A percentile compares a stretch with the other conserved stretches of the same genome.
phyloP scores from a whole-genome alignment of 2,113 vertebrate species.

The Pluvialis apricaria region DNA sequence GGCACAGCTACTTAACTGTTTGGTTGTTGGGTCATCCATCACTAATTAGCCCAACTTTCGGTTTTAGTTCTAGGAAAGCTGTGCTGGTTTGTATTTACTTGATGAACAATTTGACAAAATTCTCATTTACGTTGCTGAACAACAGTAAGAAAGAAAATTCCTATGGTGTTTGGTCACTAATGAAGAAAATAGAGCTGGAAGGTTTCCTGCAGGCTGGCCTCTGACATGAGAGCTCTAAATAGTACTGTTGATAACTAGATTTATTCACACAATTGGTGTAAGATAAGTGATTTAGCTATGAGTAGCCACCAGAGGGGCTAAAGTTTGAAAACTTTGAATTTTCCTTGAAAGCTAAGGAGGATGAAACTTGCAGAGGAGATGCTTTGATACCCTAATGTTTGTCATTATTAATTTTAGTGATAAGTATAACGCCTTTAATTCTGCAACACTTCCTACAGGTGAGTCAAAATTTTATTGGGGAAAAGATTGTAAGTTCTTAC shows the following conservation, averaged over 20 bases:
- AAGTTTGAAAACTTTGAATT: not conserved
- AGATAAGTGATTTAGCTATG: not conserved
- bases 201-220: not conserved
- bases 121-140: not conserved
- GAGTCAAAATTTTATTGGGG: not conserved
- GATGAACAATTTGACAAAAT: not conserved
- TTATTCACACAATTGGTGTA: not conserved
- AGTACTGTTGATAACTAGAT: not conserved
- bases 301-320: too few species aligned
- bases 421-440: not conserved
- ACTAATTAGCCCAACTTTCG: not conserved
- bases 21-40: not conserved
- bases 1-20: not conserved
- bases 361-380: not conserved
- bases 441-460: not conserved
- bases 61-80: not conserved
- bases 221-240: not conserved
- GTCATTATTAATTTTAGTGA: not conserved
- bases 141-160: not conserved
- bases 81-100: not conserved
- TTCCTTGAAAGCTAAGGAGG: not conserved
- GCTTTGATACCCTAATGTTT: not conserved
- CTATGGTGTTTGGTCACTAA: not conserved
- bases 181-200: not conserved
- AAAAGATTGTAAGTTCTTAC: not conserved